Conservation (phyloP, 2,797 vertebrate genomes). For the Tamandua tetradactyla region DNA sequence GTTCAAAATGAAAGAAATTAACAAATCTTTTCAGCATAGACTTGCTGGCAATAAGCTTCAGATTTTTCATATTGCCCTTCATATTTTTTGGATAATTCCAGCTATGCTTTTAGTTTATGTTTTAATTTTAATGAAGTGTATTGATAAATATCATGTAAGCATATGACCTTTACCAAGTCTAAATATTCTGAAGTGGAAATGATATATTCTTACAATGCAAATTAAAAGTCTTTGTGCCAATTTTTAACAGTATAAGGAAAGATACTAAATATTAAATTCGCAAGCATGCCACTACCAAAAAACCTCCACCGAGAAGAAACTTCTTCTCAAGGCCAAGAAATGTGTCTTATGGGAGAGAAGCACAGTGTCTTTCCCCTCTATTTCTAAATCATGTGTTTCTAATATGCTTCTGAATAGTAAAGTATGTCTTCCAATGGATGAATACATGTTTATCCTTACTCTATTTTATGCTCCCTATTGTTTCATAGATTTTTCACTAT, state of each 20-base stretch:
- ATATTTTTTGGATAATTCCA: neutral
- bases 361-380: constrained; percentile 61
- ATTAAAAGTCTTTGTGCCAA: constrained; percentile 21
- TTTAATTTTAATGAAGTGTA: neutral
- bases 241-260: neutral
- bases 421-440: constrained; percentile 76
- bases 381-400: constrained; percentile 78
- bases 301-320: constrained; percentile 67
- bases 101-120: neutral
- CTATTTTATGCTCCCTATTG: constrained; percentile 79
- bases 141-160: neutral
- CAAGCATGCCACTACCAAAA: constrained; percentile 52
- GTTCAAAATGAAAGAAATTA: neutral
- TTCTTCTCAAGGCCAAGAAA: constrained; percentile 71
- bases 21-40: neutral
- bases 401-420: constrained; percentile 74
- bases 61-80: neutral
- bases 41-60: neutral
- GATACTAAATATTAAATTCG: constrained; percentile 66
- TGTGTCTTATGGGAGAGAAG: constrained; percentile 65
- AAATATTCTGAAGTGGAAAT: neutral
- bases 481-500: constrained; percentile 71
- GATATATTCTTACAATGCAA: neutral
- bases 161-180: neutral
- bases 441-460: constrained; percentile 67